phyloP scores from a whole-genome alignment of 2,888 invertebrate genomes.

The Dicranocentrus wangi region DNA sequence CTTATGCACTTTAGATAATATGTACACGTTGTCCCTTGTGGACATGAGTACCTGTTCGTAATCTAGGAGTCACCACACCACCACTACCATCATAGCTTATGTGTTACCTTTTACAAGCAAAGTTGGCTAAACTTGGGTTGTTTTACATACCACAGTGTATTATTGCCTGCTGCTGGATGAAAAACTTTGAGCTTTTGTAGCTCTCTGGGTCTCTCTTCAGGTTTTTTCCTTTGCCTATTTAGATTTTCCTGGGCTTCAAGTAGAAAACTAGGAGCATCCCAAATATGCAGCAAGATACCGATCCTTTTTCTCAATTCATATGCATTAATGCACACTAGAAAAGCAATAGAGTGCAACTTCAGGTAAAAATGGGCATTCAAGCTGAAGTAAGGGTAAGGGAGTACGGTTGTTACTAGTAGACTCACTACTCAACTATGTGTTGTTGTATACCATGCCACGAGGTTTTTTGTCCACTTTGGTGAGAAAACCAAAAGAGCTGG shows the following conservation, averaged over 20 bases:
- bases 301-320: background rate
- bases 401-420: too few relatives aligned
- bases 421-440: too few relatives aligned
- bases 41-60: constrained; percentile 45
- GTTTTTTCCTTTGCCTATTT: background rate
- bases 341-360: background rate
- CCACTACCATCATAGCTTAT: background rate
- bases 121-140: background rate
- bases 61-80: background rate
- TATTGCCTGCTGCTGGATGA: constrained; percentile 9
- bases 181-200: constrained; percentile 2
- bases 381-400: too few relatives aligned
- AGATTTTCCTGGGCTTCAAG: background rate
- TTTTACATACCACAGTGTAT: background rate
- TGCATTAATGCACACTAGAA: too few relatives aligned
- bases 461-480: constrained; percentile 24
- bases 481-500: background rate
- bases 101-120: too few relatives aligned
- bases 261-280: background rate
- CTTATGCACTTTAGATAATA: background rate
- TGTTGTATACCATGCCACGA: constrained; percentile 27
- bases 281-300: background rate
- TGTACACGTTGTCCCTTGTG: constrained; percentile 10
- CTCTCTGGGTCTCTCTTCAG: background rate
- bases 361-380: constrained; percentile 7